Evolutionary conservation across 2,113 vertebrate species (phyloP).

Genomic region (Dissostichus mawsoni): DNA sequence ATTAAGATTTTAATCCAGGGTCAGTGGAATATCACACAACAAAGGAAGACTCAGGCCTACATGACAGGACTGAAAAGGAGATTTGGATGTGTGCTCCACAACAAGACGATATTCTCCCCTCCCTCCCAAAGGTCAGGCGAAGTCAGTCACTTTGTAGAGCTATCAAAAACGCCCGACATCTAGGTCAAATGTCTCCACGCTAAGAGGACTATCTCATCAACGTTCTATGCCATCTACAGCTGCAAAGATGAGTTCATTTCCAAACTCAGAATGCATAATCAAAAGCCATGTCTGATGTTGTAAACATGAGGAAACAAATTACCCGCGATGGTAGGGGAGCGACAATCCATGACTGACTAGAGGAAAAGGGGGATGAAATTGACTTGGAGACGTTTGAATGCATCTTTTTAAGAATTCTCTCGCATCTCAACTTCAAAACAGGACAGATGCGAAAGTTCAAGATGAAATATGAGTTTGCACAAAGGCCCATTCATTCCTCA

Average conservation of each 20-base stretch:
- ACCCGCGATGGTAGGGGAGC: slow-evolving; percentile 62
- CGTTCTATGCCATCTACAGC: slow-evolving; percentile 56
- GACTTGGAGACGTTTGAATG: slow-evolving; percentile 72
- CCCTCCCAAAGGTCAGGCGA: slow-evolving; percentile 58
- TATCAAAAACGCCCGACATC: slow-evolving; percentile 52
- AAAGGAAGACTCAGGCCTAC: slow-evolving; percentile 60
- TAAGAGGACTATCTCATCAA: slow-evolving; percentile 22
- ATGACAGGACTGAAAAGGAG: slow-evolving; percentile 40
- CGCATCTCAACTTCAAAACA: slow-evolving; percentile 62
- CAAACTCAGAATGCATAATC: slow-evolving; percentile 70
- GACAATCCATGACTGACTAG: slow-evolving; percentile 72
- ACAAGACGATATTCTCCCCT: slow-evolving; percentile 42
- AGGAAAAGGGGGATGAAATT: slow-evolving; percentile 72
- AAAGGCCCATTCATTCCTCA: slow-evolving; percentile 62
- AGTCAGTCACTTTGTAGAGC: slow-evolving; percentile 43
- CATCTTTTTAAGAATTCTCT: slow-evolving; percentile 67
- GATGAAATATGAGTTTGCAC: slow-evolving; percentile 65
- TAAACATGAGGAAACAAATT: slow-evolving; percentile 80
- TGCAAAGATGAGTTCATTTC: slow-evolving; percentile 69
- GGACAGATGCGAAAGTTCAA: slow-evolving; percentile 63
- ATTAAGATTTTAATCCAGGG: slow-evolving; percentile 83
- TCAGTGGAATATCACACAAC: slow-evolving; percentile 66
- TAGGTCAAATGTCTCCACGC: slow-evolving; percentile 26
- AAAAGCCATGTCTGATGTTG: slow-evolving; percentile 77
- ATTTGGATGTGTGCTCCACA: slow-evolving; percentile 43